These are phyloP conservation scores for Phengaris arion DNA, from an alignment of 2,888 invertebrate genomes.

Conservation along the genomic window DNA sequence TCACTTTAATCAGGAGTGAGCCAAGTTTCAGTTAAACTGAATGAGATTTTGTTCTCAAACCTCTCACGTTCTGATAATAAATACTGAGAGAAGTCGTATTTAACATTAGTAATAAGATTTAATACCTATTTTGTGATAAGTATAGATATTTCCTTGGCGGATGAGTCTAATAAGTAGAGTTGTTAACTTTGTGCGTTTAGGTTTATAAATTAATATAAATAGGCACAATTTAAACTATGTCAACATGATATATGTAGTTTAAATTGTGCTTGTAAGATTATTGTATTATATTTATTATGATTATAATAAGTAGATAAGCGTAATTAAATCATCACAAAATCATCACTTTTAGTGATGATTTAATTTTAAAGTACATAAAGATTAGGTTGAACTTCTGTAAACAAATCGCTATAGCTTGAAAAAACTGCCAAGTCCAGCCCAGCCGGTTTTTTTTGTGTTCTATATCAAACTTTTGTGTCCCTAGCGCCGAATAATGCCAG, in stretches of 20 bases:
- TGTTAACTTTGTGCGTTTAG: too few species aligned
- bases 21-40: background rate
- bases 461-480: too few species aligned
- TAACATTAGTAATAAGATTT: background rate
- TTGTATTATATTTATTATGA: background rate
- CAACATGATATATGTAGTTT: background rate
- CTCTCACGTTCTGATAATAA: constrained; percentile 8
- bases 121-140: background rate
- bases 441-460: too few species aligned
- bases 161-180: background rate
- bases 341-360: too few species aligned
- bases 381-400: too few species aligned
- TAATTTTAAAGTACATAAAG: background rate
- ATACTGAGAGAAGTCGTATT: background rate
- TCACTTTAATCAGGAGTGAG: background rate
- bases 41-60: background rate
- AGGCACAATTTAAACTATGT: too few species aligned
- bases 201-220: too few species aligned
- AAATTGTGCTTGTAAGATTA: background rate
- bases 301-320: background rate
- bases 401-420: too few species aligned
- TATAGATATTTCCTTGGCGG: too few species aligned
- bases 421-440: too few species aligned
- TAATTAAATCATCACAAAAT: too few species aligned
- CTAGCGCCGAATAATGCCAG: too few species aligned